Conservation (phyloP, 2,888 invertebrate genomes). For the Spicauda simplicius region DNA sequence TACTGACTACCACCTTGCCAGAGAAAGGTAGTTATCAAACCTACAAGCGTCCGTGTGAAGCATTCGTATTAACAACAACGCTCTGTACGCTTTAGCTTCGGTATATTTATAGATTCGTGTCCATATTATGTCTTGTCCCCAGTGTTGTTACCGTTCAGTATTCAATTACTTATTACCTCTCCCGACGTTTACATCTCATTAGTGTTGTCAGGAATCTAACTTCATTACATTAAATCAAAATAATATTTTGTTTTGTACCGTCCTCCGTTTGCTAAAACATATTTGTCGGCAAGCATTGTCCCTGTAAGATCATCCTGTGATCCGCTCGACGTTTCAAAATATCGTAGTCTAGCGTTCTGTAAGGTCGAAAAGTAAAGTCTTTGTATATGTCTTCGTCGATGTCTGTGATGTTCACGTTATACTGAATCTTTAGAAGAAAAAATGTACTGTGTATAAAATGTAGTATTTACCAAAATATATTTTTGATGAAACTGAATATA, state of each 20-base stretch:
- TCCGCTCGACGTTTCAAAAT: not conserved
- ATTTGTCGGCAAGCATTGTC: not conserved
- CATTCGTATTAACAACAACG: conserved; percentile 20
- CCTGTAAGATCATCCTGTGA: not conserved
- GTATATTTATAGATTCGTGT: conserved; percentile 8
- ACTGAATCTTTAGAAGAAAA: too few relatives aligned
- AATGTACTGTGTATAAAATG: too few relatives aligned
- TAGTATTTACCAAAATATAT: too few relatives aligned
- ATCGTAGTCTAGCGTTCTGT: not conserved
- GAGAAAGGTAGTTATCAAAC: conserved; percentile 57
- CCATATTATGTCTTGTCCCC: not conserved
- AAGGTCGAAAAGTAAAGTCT: not conserved
- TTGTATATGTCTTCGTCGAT: not conserved
- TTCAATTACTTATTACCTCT: not conserved
- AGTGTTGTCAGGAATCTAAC: not conserved
- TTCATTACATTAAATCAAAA: not conserved
- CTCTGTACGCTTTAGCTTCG: conserved; percentile 19
- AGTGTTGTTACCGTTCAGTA: not conserved
- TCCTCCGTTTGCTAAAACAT: not conserved
- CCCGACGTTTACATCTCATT: not conserved
- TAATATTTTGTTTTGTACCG: not conserved
- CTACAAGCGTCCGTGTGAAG: conserved; percentile 21
- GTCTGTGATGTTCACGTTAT: too few relatives aligned
- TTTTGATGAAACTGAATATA: too few relatives aligned
- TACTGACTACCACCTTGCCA: conserved; percentile 66